Conservation (phyloP, 2,797 vertebrate species). For the Gastrophryne carolinensis region DNA sequence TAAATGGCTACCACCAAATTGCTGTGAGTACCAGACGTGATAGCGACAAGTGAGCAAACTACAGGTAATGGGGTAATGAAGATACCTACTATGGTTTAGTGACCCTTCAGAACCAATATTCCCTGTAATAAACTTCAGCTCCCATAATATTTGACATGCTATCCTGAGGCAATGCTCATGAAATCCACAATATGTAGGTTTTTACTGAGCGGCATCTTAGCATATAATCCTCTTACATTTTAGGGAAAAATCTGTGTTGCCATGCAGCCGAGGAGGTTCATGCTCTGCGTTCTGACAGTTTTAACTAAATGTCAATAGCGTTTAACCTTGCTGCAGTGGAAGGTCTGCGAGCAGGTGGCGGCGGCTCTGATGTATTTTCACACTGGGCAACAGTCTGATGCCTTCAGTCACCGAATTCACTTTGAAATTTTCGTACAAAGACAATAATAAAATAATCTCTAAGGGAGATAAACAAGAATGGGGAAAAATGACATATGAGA, state of each 20-base stretch:
- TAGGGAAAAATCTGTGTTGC: conserved; percentile 7
- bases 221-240: conserved; percentile 3
- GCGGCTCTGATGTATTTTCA: conserved; percentile 41
- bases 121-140: not conserved
- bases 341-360: conserved; percentile 42
- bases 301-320: conserved; percentile 51
- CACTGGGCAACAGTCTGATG: conserved; percentile 29
- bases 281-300: conserved; percentile 49
- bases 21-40: no score
- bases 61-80: no score
- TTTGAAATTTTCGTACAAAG: conserved; percentile 12
- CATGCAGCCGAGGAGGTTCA: conserved; percentile 7
- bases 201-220: not conserved
- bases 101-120: no score
- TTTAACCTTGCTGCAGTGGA: conserved; percentile 47
- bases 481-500: not conserved
- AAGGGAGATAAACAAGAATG: conserved; percentile 11
- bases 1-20: no score
- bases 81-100: no score
- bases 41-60: no score
- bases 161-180: not conserved
- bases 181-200: not conserved
- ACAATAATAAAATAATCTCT: conserved; percentile 29
- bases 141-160: not conserved
- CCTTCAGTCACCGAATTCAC: conserved; percentile 32